Conservation (phyloP, 2,797 vertebrate genomes). For the Gallinago solitaria region DNA sequence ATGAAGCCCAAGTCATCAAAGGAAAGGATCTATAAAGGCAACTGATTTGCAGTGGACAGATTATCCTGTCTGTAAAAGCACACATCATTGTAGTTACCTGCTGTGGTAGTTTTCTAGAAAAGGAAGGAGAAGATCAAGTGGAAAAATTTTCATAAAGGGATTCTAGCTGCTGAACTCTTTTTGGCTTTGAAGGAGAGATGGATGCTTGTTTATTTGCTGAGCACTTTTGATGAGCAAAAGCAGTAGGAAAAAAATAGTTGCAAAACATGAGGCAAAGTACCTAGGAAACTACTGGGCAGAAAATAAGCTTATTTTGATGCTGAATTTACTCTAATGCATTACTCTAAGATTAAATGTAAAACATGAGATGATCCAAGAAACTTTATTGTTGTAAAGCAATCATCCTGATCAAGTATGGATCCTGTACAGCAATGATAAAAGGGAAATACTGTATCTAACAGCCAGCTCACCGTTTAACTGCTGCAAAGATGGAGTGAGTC, state of each 20-base stretch:
- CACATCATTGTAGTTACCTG: background rate
- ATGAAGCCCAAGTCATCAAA: slow-evolving; percentile 7
- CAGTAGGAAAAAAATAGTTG: background rate
- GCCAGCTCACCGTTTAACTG: background rate
- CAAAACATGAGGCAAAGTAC: background rate
- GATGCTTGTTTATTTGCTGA: slow-evolving; percentile 29
- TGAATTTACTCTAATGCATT: background rate
- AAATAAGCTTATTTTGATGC: slow-evolving; percentile 43
- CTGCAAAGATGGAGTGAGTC: slow-evolving; percentile 5
- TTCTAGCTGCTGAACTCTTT: slow-evolving; percentile 30
- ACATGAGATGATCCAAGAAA: slow-evolving; percentile 1
- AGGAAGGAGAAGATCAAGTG: slow-evolving; percentile 6
- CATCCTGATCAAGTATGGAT: background rate
- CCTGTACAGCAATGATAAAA: slow-evolving; percentile 5
- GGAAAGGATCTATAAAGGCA: slow-evolving; percentile 4
- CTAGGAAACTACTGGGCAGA: background rate
- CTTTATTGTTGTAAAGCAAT: slow-evolving; percentile 5
- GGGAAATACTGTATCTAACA: slow-evolving; percentile 2
- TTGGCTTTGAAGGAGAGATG: slow-evolving; percentile 14
- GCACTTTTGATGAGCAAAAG: slow-evolving; percentile 8
- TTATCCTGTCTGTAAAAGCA: slow-evolving; percentile 7
- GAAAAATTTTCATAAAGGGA: background rate
- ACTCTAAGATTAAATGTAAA: slow-evolving; percentile 2
- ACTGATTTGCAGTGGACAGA: slow-evolving; percentile 14
- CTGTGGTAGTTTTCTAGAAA: slow-evolving; percentile 22